Evolutionary conservation across 2,113 vertebrate genomes (phyloP), one percentile per base, ranked within the genome.

Genomic region (Equus quagga): DNA sequence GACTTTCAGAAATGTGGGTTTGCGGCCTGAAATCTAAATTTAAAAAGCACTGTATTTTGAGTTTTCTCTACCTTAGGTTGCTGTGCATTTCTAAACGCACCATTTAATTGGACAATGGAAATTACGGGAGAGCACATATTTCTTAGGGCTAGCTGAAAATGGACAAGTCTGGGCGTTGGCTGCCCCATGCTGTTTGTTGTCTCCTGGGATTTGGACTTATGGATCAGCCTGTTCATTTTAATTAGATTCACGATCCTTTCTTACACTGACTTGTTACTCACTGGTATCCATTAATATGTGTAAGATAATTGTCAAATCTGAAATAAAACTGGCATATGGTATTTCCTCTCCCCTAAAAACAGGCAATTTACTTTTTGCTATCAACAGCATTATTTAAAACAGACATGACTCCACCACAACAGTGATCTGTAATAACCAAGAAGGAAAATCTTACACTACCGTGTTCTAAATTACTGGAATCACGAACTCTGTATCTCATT

Each of bases 81-180:
- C n/a, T 8, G 0, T 75, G 21, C 1, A 78, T 73, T 97, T 98
- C 79, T 64, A 96, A 76, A 65, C 24, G 44, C 88, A 60, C 46
- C 60, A 44, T 2, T 11, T 83, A 92, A 95, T 54, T 90, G 94
- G 94, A 94, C 64, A 49, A 13, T 88, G 94, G 78, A 97, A 97
- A 90, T 78, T 54, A 56, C 58, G 54, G 69, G 21, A 51, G 1
- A 58, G 3, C 8, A 80, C 41, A n/a, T 7, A 24, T 56, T 91
- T 81, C 80, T 78, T 65, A 78, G 8, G 8, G 17, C 17, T 44
- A 44, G 36, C 60, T 92, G 46, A 85, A 90, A 72, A 87, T n/a
- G 41, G 26, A 87, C n/a, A 69, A 3, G 5, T 58, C 19, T 33
- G 69, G n/a, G 3, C 0, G 2, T 28, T 51, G 46, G 79, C 24